Conservation (phyloP, 2,797 vertebrate genomes). For the Oreochromis grahami region DNA sequence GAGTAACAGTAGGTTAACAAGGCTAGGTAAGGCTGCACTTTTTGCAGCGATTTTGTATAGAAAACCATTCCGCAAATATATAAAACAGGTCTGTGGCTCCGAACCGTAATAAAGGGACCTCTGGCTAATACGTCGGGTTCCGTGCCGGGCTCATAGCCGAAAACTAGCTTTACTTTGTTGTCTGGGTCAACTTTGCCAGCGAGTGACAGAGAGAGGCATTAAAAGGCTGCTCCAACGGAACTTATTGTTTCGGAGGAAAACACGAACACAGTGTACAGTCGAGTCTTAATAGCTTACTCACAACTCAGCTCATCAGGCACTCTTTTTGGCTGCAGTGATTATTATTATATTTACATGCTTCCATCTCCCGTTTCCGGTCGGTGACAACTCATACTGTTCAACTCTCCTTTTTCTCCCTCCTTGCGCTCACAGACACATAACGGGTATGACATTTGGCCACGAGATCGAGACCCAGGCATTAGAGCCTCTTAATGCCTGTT, state of each 20-base stretch:
- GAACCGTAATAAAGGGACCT: rapidly evolving
- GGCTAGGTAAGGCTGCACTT: not conserved
- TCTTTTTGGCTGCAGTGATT: not conserved
- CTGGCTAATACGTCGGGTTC: rapidly evolving
- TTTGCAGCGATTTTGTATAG: rapidly evolving
- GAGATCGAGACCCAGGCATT: rapidly evolving
- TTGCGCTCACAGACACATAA: rapidly evolving
- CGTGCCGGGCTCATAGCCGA: rapidly evolving
- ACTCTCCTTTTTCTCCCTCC: not conserved
- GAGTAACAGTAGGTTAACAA: rapidly evolving
- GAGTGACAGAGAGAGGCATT: rapidly evolving
- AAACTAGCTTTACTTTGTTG: not conserved
- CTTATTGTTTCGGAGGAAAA: rapidly evolving
- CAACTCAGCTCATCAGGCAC: rapidly evolving
- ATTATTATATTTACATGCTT: not conserved
- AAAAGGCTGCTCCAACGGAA: rapidly evolving
- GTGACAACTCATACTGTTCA: rapidly evolving
- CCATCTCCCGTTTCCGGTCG: rapidly evolving
- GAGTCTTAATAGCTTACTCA: rapidly evolving
- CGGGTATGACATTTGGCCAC: not conserved
- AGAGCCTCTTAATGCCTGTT: not conserved
- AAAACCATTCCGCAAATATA: rapidly evolving
- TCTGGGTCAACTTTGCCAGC: not conserved
- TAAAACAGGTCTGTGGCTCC: rapidly evolving
- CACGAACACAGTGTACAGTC: rapidly evolving